phyloP scores from a whole-genome alignment of 1,140 invertebrate genomes.

The Hermatobates lingyangjiaoensis region DNA sequence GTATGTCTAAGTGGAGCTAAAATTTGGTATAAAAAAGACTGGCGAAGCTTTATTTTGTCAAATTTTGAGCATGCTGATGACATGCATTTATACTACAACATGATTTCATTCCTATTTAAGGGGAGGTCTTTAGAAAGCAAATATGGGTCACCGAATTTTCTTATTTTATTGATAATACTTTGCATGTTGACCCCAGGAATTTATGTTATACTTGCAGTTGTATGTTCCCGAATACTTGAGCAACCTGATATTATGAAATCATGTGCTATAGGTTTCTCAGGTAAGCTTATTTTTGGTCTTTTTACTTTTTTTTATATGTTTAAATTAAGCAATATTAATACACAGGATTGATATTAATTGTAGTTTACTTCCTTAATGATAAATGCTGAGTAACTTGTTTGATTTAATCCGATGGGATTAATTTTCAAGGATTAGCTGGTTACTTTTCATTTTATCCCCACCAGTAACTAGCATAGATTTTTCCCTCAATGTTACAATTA shows the following conservation, averaged over 20 bases:
- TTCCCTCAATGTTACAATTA: too few relatives aligned
- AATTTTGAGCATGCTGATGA: conserved; percentile 47
- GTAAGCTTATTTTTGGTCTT: conserved; percentile 19
- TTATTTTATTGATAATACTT: conserved; percentile 32
- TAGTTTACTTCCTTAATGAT: too few relatives aligned
- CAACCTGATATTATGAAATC: conserved; percentile 25
- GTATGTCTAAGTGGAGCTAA: conserved; percentile 38
- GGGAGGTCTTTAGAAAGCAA: conserved; percentile 34
- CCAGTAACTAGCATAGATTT: too few relatives aligned
- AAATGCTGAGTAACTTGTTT: too few relatives aligned
- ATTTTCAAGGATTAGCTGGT: too few relatives aligned
- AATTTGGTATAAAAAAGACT: conserved; percentile 33
- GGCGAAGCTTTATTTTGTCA: conserved; percentile 34
- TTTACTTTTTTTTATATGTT: not conserved
- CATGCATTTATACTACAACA: conserved; percentile 57
- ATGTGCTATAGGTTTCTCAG: conserved; percentile 51
- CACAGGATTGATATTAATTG: too few relatives aligned
- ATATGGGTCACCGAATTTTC: conserved; percentile 37
- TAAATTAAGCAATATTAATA: not conserved
- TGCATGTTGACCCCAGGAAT: conserved; percentile 31
- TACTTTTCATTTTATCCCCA: too few relatives aligned
- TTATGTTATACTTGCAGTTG: conserved; percentile 29
- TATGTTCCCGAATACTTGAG: conserved; percentile 18
- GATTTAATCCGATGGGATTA: too few relatives aligned
- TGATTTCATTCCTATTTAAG: conserved; percentile 47